Evolutionary conservation across 2,888 invertebrate species (phyloP).

Genomic region (Amphipoea lucens): DNA sequence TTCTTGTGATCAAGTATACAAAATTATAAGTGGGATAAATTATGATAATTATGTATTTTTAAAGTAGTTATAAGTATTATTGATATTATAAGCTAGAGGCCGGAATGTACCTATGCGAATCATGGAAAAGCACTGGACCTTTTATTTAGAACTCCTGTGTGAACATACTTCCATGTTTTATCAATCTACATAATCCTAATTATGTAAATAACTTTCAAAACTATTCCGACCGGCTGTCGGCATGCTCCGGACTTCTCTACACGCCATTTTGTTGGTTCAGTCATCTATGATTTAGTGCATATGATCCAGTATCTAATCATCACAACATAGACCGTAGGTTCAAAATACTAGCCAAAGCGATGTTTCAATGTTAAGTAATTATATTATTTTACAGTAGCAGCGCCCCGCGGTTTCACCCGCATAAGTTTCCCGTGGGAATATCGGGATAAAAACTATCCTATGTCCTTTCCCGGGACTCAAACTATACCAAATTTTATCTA

Average conservation of each 20-base stretch:
- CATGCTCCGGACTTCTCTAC: not conserved
- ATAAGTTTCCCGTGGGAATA: too few species aligned
- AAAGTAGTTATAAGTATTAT: conserved; percentile 24
- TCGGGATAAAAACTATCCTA: too few species aligned
- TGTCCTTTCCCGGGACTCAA: too few species aligned
- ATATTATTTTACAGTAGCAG: conserved; percentile 10
- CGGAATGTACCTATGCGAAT: conserved; percentile 24
- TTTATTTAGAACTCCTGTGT: conserved; percentile 1
- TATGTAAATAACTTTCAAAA: not conserved
- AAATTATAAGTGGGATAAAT: conserved; percentile 16
- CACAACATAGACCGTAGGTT: conserved; percentile 25
- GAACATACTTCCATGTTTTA: not conserved
- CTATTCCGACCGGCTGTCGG: not conserved
- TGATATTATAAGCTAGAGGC: conserved; percentile 15
- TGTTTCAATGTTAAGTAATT: conserved; percentile 31
- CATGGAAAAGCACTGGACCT: conserved; percentile 4
- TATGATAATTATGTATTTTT: conserved; percentile 23
- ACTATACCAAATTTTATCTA: too few species aligned
- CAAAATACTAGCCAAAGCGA: conserved; percentile 53
- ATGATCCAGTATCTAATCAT: conserved; percentile 23
- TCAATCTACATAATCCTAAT: not conserved
- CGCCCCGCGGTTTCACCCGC: too few species aligned
- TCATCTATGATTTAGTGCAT: conserved; percentile 13
- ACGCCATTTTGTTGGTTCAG: not conserved
- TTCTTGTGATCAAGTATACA: conserved; percentile 46